Percentiles rank a stretch among this genome's conserved stretches.
Evolutionary conservation across 2,888 invertebrate species (phyloP).

Genomic region (Drosophila pegasa): DNA sequence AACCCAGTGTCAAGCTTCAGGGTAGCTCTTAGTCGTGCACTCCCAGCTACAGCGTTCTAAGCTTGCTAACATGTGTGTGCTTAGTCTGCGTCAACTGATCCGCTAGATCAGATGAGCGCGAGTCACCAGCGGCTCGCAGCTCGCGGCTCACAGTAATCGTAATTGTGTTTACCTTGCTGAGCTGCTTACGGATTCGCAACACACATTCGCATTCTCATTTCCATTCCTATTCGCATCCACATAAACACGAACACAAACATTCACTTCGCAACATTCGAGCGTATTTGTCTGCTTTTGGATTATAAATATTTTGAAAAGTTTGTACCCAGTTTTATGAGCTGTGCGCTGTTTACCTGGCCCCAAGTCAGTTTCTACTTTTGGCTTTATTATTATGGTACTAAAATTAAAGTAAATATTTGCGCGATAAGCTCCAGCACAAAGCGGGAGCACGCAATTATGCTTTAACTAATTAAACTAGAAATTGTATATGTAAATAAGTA

Average conservation of each 20-base stretch:
- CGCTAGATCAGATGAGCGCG: constrained; percentile 9
- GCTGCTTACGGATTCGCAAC: constrained; percentile 38
- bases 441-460: constrained; percentile 22
- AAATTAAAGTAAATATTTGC: constrained; percentile 42
- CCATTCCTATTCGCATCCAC: neutral
- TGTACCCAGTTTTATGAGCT: constrained; percentile 1
- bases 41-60: neutral
- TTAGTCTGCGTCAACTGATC: constrained; percentile 20
- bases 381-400: constrained; percentile 29
- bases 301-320: constrained; percentile 34
- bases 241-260: neutral
- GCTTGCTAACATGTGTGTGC: constrained; percentile 10
- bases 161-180: constrained; percentile 32
- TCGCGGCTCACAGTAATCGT: constrained; percentile 10
- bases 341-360: neutral
- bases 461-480: constrained; percentile 11
- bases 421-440: constrained; percentile 28
- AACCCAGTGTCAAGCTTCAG: neutral
- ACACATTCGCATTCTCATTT: constrained; percentile 21
- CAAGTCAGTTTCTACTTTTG: constrained; percentile 2
- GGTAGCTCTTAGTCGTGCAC: neutral
- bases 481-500: neutral
- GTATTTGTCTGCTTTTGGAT: constrained; percentile 15
- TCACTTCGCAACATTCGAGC: constrained; percentile 13
- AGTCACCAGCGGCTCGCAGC: constrained; percentile 3